Base-by-base conservation (phyloP, 2,888 invertebrate species). In the Stenurella melanura region DNA sequence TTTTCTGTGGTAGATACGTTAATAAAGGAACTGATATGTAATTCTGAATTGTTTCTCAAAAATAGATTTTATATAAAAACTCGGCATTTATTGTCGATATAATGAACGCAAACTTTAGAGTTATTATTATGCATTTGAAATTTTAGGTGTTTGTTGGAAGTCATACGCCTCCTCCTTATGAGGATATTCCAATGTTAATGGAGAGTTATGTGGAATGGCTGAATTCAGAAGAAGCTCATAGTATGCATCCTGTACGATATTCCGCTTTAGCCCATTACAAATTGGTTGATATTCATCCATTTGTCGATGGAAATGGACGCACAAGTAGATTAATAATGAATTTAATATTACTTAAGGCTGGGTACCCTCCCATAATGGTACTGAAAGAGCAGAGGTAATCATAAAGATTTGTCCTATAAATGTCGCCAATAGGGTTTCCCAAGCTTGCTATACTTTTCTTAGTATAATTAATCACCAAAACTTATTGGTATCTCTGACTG, bases 201-300 rank as follows among this genome's bases (percentile, higher is more conserved):
- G 91, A 93, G 18, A 95, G 95, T 82, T 97, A 98, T 87, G 92
- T 96, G n/a, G 93, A 94, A 18, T 99, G 98, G 99, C 90, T 99
- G 10, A 96, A 96, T 89, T 96, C 97, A 0, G 96, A 97, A 81
- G 94, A 95, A 87, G 96, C 96, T 10, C 90, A 95, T 79, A 93
- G 94, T 78, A 84, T 86, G 85, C 87, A 87, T 81, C 86, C 86
- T 38, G 85, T 78, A 83, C 96, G 97, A 89, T 96, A 96, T 87
- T 98, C 98, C 69, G 98, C 99, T 0, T 90, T 98, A 72, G 98
- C 98, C 0, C 99, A 99, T 90, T 99, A 98, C 90, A 98, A 98
- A 90, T 89, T 99, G 61, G 99, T 99, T 0, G 96, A 96, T 87
- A 98, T 99, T 83, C 99, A 99, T 91, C 99, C 99, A 0, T 99